Evolutionary conservation across 2,113 vertebrate genomes (phyloP).

Genomic region (Xenopus tropicalis): DNA sequence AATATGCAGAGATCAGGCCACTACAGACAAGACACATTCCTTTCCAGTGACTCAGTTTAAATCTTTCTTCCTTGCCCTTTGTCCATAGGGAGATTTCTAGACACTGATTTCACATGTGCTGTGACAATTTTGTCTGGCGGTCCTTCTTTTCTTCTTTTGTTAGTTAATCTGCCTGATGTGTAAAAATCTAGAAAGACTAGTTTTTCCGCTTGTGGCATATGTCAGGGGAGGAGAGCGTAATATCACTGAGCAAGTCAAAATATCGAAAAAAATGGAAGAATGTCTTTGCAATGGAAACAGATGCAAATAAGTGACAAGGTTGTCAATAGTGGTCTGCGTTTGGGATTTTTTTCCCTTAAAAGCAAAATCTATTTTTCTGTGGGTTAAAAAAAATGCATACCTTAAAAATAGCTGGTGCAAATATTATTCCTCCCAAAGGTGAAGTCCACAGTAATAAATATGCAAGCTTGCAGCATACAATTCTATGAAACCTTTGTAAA

Average conservation of each 20-base stretch:
- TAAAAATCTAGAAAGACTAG: background rate
- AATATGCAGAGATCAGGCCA: slow-evolving; percentile 11
- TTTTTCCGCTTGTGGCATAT: background rate
- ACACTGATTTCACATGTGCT: slow-evolving; percentile 12
- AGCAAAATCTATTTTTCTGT: slow-evolving; percentile 7
- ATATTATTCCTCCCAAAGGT: slow-evolving; percentile 54
- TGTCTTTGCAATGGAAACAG: no score
- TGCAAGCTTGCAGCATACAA: slow-evolving; percentile 49
- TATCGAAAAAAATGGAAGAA: background rate
- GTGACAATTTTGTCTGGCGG: slow-evolving; percentile 1
- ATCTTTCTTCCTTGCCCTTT: slow-evolving; percentile 31
- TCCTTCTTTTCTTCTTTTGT: slow-evolving; percentile 2
- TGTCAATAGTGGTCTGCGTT: no score
- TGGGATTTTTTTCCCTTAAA: background rate
- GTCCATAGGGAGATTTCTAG: slow-evolving; percentile 20
- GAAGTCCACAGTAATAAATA: slow-evolving; percentile 69
- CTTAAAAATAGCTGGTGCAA: slow-evolving; percentile 46
- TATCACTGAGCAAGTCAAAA: background rate
- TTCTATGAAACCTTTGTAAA: slow-evolving; percentile 54
- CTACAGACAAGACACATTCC: slow-evolving; percentile 40
- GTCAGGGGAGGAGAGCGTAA: background rate
- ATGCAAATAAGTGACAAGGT: no score
- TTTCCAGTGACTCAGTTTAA: slow-evolving; percentile 31
- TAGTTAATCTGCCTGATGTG: background rate
- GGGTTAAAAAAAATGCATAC: background rate